Conservation (phyloP, 2,888 invertebrate genomes). For the Eilema sororculum region DNA sequence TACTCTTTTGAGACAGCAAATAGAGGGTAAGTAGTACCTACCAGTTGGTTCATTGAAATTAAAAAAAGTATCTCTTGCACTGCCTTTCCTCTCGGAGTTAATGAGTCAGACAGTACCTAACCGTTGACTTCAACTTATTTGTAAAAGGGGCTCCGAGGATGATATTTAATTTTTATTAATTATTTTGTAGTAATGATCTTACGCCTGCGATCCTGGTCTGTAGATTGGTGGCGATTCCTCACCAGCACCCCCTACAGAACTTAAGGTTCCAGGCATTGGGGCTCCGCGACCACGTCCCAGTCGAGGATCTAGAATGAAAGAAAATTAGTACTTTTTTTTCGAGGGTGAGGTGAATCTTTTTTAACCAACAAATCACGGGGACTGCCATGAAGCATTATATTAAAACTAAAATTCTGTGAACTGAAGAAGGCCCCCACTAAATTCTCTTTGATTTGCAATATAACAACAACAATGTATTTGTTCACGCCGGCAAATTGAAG, state of each 20-base stretch:
- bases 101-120: background rate
- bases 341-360: background rate
- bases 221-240: slow-evolving; percentile 77
- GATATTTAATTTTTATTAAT: background rate
- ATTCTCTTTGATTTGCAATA: no score
- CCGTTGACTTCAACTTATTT: background rate
- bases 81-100: no score
- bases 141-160: background rate
- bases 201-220: slow-evolving; percentile 80
- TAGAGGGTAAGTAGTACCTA: no score
- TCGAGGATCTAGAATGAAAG: slow-evolving; percentile 49
- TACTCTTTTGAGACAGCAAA: background rate
- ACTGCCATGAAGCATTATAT: no score
- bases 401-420: no score
- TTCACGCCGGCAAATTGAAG: no score
- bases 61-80: no score
- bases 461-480: no score
- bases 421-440: no score
- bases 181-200: slow-evolving; percentile 37
- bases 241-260: slow-evolving; percentile 71
- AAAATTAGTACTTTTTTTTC: background rate
- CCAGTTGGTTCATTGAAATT: no score
- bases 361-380: no score
- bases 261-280: slow-evolving; percentile 74
- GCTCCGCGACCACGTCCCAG: slow-evolving; percentile 47